Percentiles rank a stretch among this genome's conserved stretches.
These are phyloP conservation scores for Pecten maximus DNA, from an alignment of 2,888 invertebrate species.

Conservation along the genomic window DNA sequence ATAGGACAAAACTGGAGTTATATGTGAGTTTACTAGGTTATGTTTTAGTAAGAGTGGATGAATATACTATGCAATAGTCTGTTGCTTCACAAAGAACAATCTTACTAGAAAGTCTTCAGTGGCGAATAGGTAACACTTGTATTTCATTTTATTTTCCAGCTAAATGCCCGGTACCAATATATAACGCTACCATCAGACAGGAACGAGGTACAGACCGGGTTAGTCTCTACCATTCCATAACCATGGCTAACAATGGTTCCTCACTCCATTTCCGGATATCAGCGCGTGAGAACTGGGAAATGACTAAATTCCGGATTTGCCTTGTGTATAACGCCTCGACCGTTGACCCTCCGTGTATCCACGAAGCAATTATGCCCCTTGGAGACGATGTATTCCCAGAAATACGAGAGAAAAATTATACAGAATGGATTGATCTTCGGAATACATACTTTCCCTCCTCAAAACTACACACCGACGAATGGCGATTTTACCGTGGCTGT, in stretches of 20 bases:
- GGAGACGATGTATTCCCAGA: slow-evolving; percentile 57
- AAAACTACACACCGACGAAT: slow-evolving; percentile 70
- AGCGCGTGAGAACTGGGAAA: slow-evolving; percentile 58
- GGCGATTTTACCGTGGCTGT: slow-evolving; percentile 80
- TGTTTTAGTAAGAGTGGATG: too few relatives aligned
- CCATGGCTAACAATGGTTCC: slow-evolving; percentile 73
- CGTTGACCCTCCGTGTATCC: slow-evolving; percentile 77
- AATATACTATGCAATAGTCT: too few relatives aligned
- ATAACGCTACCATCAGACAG: background rate
- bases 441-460: slow-evolving; percentile 76
- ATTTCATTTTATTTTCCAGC: background rate
- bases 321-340: slow-evolving; percentile 73
- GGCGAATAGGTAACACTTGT: too few relatives aligned
- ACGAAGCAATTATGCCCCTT: slow-evolving; percentile 69
- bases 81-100: too few relatives aligned
- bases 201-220: slow-evolving; percentile 45
- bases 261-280: slow-evolving; percentile 75
- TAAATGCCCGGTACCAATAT: background rate
- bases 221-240: slow-evolving; percentile 68
- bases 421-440: slow-evolving; percentile 65
- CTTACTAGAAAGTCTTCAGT: too few relatives aligned
- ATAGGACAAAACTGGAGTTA: too few relatives aligned
- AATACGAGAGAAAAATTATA: slow-evolving; percentile 55
- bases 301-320: slow-evolving; percentile 58
- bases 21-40: too few relatives aligned